These are phyloP conservation scores for Drosophila subpulchrella DNA, from an alignment of 1,140 invertebrate species.

Conservation along the genomic window DNA sequence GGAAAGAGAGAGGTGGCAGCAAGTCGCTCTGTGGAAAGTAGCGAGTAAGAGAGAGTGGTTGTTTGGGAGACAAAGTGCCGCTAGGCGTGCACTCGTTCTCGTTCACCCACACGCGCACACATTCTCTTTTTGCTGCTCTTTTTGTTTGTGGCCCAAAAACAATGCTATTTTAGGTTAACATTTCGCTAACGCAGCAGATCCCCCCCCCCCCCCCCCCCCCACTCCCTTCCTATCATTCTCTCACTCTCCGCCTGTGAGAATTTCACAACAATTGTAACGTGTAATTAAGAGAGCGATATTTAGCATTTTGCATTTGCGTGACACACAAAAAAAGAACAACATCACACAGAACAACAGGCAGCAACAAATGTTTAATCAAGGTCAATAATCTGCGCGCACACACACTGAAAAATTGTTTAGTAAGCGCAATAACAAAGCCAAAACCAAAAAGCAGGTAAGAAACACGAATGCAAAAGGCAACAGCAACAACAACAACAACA, in stretches of 20 bases:
- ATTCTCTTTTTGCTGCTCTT: slow-evolving; percentile 28
- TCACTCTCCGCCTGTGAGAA: slow-evolving; percentile 17
- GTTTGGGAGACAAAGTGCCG: slow-evolving; percentile 75
- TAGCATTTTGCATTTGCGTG: slow-evolving; percentile 44
- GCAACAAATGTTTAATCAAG: slow-evolving; percentile 72
- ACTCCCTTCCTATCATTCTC: not conserved
- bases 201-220: not conserved
- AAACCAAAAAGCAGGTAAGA: slow-evolving; percentile 57
- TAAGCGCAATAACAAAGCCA: slow-evolving; percentile 47
- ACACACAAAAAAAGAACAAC: slow-evolving; percentile 44
- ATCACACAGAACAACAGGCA: slow-evolving; percentile 16
- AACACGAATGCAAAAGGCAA: slow-evolving; percentile 67
- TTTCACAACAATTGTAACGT: slow-evolving; percentile 39
- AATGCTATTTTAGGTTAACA: slow-evolving; percentile 79
- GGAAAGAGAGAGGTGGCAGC: slow-evolving; percentile 28
- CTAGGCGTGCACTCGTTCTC: slow-evolving; percentile 68
- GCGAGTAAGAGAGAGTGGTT: slow-evolving; percentile 55
- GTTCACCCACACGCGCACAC: slow-evolving; percentile 39
- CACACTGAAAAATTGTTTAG: slow-evolving; percentile 68
- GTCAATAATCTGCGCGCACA: slow-evolving; percentile 72
- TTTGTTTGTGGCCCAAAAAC: slow-evolving; percentile 45
- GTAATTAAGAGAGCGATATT: slow-evolving; percentile 33
- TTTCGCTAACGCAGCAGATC: slow-evolving; percentile 59
- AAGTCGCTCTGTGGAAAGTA: slow-evolving; percentile 15
- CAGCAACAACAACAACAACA: slow-evolving; percentile 41